Conservation (phyloP, 2,797 vertebrate species). For the Sitta carolinensis region DNA sequence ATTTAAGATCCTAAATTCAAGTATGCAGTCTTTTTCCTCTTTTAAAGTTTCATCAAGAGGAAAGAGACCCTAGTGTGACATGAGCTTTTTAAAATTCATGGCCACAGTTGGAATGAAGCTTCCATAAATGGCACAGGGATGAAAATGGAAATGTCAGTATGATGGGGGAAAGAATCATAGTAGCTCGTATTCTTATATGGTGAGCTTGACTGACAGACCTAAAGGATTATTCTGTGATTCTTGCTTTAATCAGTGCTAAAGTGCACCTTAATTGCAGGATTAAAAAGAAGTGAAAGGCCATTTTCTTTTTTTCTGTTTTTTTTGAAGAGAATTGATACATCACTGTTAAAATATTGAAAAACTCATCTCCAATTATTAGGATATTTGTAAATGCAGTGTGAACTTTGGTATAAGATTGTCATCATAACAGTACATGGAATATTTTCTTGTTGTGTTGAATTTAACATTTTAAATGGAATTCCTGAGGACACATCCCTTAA, state of each 20-base stretch:
- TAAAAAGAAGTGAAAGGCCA: background rate
- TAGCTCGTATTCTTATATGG: background rate
- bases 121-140: slow-evolving; percentile 51
- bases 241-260: slow-evolving; percentile 59
- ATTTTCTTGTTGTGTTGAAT: background rate
- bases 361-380: background rate
- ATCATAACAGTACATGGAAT: background rate
- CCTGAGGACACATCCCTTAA: background rate
- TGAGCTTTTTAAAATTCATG: slow-evolving; percentile 63
- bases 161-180: slow-evolving; percentile 25
- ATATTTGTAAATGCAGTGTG: background rate
- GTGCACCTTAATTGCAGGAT: slow-evolving; percentile 58
- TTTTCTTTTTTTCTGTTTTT: background rate
- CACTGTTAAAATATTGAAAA: background rate
- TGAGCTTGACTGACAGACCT: slow-evolving; percentile 26
- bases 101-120: background rate
- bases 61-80: slow-evolving; percentile 25
- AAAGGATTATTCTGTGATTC: slow-evolving; percentile 53
- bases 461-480: background rate
- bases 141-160: slow-evolving; percentile 70
- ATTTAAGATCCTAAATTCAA: slow-evolving; percentile 1
- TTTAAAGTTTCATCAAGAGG: slow-evolving; percentile 36
- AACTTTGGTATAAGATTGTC: background rate
- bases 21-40: background rate
- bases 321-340: background rate